Evolutionary conservation across 2,113 vertebrate genomes (phyloP), one percentile per base, ranked within the genome.

Genomic region (Seriola rivoliana): DNA sequence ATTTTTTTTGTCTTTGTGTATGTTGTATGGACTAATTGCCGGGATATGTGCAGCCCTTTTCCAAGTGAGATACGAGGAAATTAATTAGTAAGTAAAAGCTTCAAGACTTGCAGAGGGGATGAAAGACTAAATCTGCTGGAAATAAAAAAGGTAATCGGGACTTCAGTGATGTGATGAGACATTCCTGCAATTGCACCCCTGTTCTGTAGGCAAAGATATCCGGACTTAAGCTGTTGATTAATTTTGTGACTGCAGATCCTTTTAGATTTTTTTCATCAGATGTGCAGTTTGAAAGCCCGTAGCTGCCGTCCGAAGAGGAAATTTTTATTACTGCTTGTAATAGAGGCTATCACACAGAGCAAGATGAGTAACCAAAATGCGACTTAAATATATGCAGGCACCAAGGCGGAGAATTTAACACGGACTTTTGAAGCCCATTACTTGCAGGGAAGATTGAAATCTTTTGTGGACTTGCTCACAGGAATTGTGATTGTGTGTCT

Each of bases 71-170:
- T 70, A 62, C 78, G 68, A 77, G 85, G 88, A 89, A 86, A 92
- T 93, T 87, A 90, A 90, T 88, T 86, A 79, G 74, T 66, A 80
- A 85, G 86, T 88, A 76, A 86, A 91, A 89, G 78, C 90, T 84
- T 55, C n/a, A 85, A 83, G 78, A 91, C 86, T 91, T 91, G 54
- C 54, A 38, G 48, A 82, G 32, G 68, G 73, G 68, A 81, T 68
- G 87, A 81, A 55, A 85, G 82, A 81, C 67, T 68, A 63, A 48
- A 90, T 81, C 87, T 81, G 72, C 87, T 91, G 88, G 92, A 91
- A 88, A 92, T 83, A 88, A 85, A 88, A 29, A 87, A 92, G 90
- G 88, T 90, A 89, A 92, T 85, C 82, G 81, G 89, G 90, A 93
- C 90, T 90, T 85, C 72, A 85, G 82, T 89, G 85, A 82, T 88